phyloP scores from a whole-genome alignment of 2,888 invertebrate genomes.

The Mesorhabditis sp. region DNA sequence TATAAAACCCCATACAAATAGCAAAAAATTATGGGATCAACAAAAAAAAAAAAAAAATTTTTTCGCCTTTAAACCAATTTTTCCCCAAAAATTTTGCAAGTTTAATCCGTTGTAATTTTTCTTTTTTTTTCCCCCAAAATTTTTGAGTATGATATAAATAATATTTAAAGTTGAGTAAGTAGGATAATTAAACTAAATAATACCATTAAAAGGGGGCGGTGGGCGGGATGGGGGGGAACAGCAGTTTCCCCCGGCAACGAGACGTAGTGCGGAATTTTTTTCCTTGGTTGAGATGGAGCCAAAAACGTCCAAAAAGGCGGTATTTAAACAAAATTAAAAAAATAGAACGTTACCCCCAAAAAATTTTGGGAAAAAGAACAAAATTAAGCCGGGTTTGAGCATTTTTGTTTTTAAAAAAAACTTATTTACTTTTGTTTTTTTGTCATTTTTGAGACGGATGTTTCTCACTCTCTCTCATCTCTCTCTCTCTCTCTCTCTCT shows the following conservation, averaged over 20 bases:
- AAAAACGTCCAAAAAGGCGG: conserved; percentile 24
- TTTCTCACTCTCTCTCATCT: conserved; percentile 12
- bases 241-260: conserved; percentile 95
- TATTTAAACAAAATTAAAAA: not conserved
- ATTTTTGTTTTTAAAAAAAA: too few relatives aligned
- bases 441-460: not conserved
- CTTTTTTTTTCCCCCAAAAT: too few relatives aligned
- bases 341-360: not conserved
- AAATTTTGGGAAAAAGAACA: not conserved
- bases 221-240: conserved; percentile 95
- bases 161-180: not conserved
- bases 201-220: conserved; percentile 71
- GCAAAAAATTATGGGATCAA: too few relatives aligned
- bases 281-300: conserved; percentile 65
- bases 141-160: too few relatives aligned
- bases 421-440: too few relatives aligned
- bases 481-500: conserved; percentile 5
- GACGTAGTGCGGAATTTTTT: conserved; percentile 87
- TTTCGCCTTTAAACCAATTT: not conserved
- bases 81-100: too few relatives aligned
- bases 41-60: too few relatives aligned
- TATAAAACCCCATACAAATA: too few relatives aligned
- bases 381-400: conserved; percentile 15
- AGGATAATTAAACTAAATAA: too few relatives aligned
- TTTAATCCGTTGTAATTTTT: too few relatives aligned